Evolutionary conservation across 2,888 invertebrate genomes (phyloP).

Genomic region (Sinodicranocentrus sp.): DNA sequence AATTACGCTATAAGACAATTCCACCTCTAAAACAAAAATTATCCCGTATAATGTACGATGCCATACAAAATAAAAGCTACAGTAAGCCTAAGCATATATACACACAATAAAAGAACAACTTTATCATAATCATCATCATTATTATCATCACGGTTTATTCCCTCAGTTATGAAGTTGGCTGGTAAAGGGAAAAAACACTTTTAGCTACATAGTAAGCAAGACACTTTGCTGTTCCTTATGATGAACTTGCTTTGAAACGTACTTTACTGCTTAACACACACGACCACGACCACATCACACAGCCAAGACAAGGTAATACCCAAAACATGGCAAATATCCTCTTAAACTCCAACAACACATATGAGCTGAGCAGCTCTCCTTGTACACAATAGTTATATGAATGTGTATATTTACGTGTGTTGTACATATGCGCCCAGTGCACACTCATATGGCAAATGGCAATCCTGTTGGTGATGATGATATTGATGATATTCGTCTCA

Average conservation of each 20-base stretch:
- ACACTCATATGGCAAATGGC: neutral
- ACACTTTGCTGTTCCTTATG: too few species aligned
- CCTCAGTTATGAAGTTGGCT: neutral
- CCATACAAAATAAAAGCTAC: too few species aligned
- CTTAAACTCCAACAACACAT: too few species aligned
- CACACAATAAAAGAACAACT: slow-evolving; percentile 1
- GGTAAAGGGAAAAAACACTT: too few species aligned
- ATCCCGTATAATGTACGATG: too few species aligned
- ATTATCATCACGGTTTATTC: slow-evolving; percentile 1
- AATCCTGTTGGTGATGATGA: slow-evolving; percentile 22
- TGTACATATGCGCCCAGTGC: neutral
- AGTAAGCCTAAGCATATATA: neutral
- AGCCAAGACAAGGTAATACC: neutral
- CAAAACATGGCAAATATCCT: neutral
- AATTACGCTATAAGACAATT: too few species aligned
- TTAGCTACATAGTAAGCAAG: too few species aligned
- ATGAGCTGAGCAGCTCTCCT: too few species aligned
- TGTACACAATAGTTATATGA: neutral
- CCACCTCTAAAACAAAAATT: too few species aligned
- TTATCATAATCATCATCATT: slow-evolving; percentile 15
- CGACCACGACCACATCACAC: neutral
- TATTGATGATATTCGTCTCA: slow-evolving; percentile 53
- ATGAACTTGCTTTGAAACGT: too few species aligned
- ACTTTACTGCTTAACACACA: neutral
- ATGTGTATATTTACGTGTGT: neutral